These are phyloP conservation scores for Anodontia alba DNA, from an alignment of 2,888 invertebrate genomes.

Conservation along the genomic window DNA sequence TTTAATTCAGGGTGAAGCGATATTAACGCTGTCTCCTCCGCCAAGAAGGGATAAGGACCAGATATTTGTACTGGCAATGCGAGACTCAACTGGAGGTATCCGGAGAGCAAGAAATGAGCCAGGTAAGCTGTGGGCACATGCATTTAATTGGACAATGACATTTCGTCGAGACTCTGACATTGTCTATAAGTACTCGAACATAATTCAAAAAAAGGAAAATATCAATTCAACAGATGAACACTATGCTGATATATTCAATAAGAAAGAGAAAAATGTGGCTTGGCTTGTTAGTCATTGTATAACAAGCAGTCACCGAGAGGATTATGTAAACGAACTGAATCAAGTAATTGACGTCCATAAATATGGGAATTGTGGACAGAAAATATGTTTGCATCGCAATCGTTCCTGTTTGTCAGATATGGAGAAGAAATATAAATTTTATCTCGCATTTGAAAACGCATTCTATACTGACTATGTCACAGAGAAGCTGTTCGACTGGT, in stretches of 20 bases:
- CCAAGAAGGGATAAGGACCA: background rate
- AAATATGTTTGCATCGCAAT: background rate
- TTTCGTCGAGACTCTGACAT: constrained; percentile 37
- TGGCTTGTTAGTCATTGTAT: constrained; percentile 48
- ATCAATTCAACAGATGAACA: background rate
- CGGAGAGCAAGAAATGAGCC: background rate
- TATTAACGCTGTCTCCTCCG: background rate
- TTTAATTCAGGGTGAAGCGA: background rate
- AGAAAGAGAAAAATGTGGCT: constrained; percentile 17
- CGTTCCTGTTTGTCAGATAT: background rate
- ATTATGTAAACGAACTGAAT: constrained; percentile 23
- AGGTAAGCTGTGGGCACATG: background rate
- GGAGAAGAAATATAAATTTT: constrained; percentile 9
- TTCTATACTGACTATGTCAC: constrained; percentile 6
- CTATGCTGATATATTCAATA: constrained; percentile 17
- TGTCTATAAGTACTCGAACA: constrained; percentile 12
- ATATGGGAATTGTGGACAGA: constrained; percentile 36
- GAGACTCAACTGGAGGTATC: background rate
- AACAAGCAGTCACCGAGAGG: constrained; percentile 27
- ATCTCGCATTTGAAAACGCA: constrained; percentile 16
- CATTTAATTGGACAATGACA: constrained; percentile 41
- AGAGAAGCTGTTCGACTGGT: constrained; percentile 5
- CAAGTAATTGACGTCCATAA: constrained; percentile 33
- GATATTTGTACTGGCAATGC: background rate
- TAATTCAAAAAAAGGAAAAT: background rate